Base-by-base conservation (phyloP, 2,113 vertebrate species). In the Macrotus californicus region DNA sequence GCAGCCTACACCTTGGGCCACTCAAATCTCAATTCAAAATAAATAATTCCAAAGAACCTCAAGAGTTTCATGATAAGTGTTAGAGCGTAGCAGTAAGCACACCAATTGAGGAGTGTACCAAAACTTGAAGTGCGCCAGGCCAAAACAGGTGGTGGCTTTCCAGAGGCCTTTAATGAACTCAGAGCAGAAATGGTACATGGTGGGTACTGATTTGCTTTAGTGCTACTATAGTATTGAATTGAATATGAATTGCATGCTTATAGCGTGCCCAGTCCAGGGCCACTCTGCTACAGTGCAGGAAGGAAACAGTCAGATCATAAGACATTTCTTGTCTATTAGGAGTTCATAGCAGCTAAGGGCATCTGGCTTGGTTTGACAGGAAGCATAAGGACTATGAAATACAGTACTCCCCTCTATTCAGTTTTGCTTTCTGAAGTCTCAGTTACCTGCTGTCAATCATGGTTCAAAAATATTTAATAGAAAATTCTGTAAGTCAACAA, bases 371-470 rank as follows among this genome's bases (percentile, higher is more conserved):
- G 59, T 48, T 92, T 79, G 90, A 82, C 15, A 64, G 81, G 29
- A 24, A 73, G 50, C 22, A 64, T 15, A 12, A 52, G 34, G 18
- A 34, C 79, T 56, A 29, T 67, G 50, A 75, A 89, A 72, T 81
- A 64, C 6, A 43, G 56, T 46, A 34, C 29, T 46, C 18, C 56
- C 41, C 52, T 81, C 52, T 81, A 80, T 2, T 80, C 80, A 34
- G 56, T 83, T 83, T 81, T 41, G n/a, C 22, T 80, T 80, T 83
- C 80, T 64, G 80, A 43, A 18, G 39, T 82, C 64, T 82, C 80
- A 46, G 9, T 82, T 64, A 64, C 59, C 39, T 34, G 6, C 29
- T 6, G 41, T 34, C 41, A 64, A 46, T 43, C 3, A 14, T 5
- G 56, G 11, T 59, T 59, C 39, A 82, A 64, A 82, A 34, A 34